A percentile compares a stretch with the other conserved stretches of the same genome.
Conservation (phyloP, 2,113 vertebrate species). For the Macaca mulatta region DNA sequence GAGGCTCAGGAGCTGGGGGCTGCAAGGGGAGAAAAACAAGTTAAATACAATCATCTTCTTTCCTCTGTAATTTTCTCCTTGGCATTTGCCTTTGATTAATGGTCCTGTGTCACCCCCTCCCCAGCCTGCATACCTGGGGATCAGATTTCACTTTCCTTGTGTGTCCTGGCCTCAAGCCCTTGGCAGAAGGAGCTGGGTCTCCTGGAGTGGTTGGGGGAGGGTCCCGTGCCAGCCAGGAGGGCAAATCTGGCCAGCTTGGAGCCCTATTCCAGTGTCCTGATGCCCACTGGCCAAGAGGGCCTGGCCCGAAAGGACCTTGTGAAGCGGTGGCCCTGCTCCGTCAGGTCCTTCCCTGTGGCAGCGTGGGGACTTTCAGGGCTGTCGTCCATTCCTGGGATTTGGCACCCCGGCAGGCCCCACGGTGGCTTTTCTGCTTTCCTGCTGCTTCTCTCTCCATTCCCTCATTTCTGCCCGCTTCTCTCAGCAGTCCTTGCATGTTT, state of each 20-base stretch:
- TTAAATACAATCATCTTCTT: background rate
- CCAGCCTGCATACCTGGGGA: slow-evolving; percentile 58
- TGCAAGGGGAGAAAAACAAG: background rate
- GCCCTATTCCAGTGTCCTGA: background rate
- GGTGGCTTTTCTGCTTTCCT: background rate
- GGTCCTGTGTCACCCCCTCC: background rate
- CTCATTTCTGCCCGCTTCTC: background rate
- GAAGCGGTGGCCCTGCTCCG: background rate
- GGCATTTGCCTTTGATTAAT: slow-evolving; percentile 59
- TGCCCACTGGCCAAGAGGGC: background rate
- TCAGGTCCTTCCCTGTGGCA: rapidly evolving
- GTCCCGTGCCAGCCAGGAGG: background rate
- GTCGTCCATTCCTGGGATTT: rapidly evolving
- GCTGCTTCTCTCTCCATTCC: background rate
- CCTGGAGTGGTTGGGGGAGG: background rate
- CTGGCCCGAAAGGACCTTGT: background rate
- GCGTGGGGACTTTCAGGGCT: background rate
- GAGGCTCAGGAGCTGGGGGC: background rate
- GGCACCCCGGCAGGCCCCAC: rapidly evolving
- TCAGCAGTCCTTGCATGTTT: background rate
- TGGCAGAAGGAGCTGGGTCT: background rate
- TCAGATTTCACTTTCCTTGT: slow-evolving; percentile 49
- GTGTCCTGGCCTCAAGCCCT: background rate
- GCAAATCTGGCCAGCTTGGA: background rate
- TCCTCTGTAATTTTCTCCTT: slow-evolving; percentile 44